Evolutionary conservation across 2,113 vertebrate genomes (phyloP), one percentile per base, ranked within the genome.

Genomic region (Tupaia tana): DNA sequence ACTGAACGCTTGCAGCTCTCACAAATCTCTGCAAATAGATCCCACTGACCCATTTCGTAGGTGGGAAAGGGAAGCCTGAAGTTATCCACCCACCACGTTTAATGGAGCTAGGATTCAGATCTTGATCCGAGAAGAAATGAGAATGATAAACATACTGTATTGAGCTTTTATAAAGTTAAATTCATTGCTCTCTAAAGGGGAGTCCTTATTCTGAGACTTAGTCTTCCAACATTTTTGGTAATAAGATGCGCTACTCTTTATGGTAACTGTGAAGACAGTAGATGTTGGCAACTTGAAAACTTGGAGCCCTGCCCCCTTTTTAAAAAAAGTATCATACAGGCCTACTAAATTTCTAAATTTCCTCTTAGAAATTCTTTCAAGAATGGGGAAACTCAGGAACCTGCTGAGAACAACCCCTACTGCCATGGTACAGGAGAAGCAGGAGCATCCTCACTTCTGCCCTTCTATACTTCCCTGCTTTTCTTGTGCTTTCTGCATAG

Each of bases 401-500:
- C 64, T 6, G 0, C 13, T 16, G 19, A 69, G 67, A 94, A 22
- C 18, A 7, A 10, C 16, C 18, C 20, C 4, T 7, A 9, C n/a
- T 83, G 16, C 71, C 64, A 12, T 5, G 14, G 24, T 24, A 78
- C 31, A 0, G 27, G 31, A 61, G 56, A 52, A 58, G 20, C 2
- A 43, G 59, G 12, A 4, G 12, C 24, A 6, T 11, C 25, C 18
- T n/a, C 29, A 34, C 2, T 12, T 70, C 31, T 67, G 7, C 29
- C n/a, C 2, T 12, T 70, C 31, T 67, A 6, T 34, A 6, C 27
- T 20, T 74, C 58, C 84, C 70, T 92, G 18, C 58, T 52, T 59
- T 74, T 87, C 73, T 85, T 27, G 19, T 3, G 69, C 64, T 82
- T 96, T 67, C 24, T 74, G 86, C 63, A 92, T 29, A 84, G 66